Percentiles rank a stretch among this genome's conserved stretches.
phyloP scores from a whole-genome alignment of 2,113 vertebrate species.

The Condylura cristata region DNA sequence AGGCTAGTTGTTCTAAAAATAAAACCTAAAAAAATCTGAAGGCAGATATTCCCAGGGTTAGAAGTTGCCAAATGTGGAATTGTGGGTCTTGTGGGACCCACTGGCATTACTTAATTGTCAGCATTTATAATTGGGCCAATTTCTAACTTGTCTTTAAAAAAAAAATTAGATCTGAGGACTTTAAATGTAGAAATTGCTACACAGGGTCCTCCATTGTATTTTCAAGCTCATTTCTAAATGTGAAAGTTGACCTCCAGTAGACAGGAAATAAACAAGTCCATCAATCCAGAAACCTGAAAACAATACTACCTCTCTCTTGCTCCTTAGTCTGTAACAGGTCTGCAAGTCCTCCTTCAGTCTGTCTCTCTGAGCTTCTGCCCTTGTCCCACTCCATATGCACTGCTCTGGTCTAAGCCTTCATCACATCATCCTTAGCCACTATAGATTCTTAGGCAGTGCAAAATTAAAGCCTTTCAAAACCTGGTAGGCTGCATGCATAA shows the following conservation, averaged over 20 bases:
- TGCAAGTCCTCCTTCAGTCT: not conserved
- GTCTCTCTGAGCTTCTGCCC: not conserved
- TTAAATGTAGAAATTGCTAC: not conserved
- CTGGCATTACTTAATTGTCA: not conserved
- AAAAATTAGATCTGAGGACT: not conserved
- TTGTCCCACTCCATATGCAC: not conserved
- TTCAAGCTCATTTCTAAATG: constrained; percentile 27
- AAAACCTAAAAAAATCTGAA: constrained; percentile 28
- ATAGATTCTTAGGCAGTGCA: not conserved
- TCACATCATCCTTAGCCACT: not conserved
- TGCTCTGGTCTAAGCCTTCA: not conserved
- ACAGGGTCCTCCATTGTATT: not conserved
- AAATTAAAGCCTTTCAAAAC: not conserved
- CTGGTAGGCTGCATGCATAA: not conserved
- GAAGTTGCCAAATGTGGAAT: not conserved
- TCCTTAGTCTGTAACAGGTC: not conserved
- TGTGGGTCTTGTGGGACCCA: not conserved
- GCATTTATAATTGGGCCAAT: not conserved
- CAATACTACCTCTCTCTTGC: not conserved
- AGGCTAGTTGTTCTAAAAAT: constrained; percentile 56
- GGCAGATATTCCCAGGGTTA: not conserved
- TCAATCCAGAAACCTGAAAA: not conserved
- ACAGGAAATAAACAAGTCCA: not conserved
- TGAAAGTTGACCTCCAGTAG: not conserved
- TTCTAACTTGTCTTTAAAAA: not conserved